A percentile compares a stretch with the other conserved stretches of the same genome.
phyloP scores from a whole-genome alignment of 2,113 vertebrate genomes.

The Urocolius indicus region DNA sequence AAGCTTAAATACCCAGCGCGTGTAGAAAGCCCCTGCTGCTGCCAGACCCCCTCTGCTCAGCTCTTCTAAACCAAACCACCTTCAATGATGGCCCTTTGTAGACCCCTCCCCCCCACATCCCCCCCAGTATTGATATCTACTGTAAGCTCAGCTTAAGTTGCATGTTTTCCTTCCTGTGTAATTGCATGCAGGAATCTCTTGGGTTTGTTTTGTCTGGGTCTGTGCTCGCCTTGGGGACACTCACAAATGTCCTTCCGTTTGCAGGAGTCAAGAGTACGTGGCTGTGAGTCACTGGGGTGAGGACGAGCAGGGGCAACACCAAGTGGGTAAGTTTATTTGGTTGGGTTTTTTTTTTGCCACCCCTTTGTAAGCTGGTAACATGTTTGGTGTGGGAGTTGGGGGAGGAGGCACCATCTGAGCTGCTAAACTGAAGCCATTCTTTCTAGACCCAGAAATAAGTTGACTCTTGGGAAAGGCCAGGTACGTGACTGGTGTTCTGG shows the following conservation, averaged over 20 bases:
- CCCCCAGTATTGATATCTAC: constrained; percentile 66
- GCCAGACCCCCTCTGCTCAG: constrained; percentile 66
- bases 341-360: background rate
- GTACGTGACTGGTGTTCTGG: background rate
- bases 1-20: constrained; percentile 71
- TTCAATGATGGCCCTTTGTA: constrained; percentile 62
- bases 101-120: background rate
- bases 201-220: background rate
- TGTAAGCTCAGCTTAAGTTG: constrained; percentile 74
- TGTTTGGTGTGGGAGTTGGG: background rate
- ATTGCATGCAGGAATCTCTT: constrained; percentile 78
- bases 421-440: background rate
- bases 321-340: constrained; percentile 65
- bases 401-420: constrained; percentile 39
- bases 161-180: constrained; percentile 81
- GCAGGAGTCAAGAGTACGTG: constrained; percentile 58
- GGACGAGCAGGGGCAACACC: constrained; percentile 27
- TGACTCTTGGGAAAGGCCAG: fast-evolving
- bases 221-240: background rate
- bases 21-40: constrained; percentile 71
- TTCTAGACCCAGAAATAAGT: background rate
- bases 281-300: background rate
- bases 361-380: background rate
- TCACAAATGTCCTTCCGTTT: constrained; percentile 66
- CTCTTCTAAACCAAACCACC: constrained; percentile 55